Base-by-base conservation (phyloP, 2,797 vertebrate genomes). In the Myripristis jacobus region DNA sequence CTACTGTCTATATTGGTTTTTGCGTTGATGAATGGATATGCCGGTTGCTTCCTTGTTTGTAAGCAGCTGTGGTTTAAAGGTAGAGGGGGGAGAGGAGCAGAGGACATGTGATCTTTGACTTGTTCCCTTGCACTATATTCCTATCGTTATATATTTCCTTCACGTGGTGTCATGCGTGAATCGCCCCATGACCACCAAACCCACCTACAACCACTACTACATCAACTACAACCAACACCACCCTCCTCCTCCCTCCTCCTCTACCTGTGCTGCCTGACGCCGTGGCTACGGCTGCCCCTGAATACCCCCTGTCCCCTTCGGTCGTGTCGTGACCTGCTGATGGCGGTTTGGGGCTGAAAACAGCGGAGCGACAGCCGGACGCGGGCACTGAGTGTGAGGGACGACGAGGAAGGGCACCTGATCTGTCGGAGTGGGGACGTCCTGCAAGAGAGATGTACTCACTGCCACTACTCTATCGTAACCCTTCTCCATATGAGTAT, bases 381-480 rank as follows among this genome's bases (percentile, higher is more conserved):
- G 83, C 70, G 96, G 95, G 96, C 96, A 94, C 96, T 98, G 95
- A 98, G 96, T 96, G 96, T 98, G 96, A 96, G 98, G 94, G 97
- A 98, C 96, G 97, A 99, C 96, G 96, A 97, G 95, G 98, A 99
- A 95, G 98, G 98, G 94, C 98, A 99, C 95, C 98, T 99, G 97
- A 97, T 99, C 97, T 99, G 97, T 97, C 97, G 96, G 95, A 95
- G 94, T 97, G 98, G 98, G 96, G 98, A 99, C 97, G 97, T 97
- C 96, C 97, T 99, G 92, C 98, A 99, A 97, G 97, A 98, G 95
- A 97, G 98, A 99, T 99, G 98, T 99, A 99, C 94, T 95, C 94
- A 95, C 96, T 97, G 96, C 96, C 96, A 96, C 94, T 95, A 93
- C 96, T 96, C 92, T 95, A 94, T 94, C 94, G 94, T 95, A 94